Conservation (phyloP, 2,888 invertebrate genomes). For the Cremastobaeus sp. region DNA sequence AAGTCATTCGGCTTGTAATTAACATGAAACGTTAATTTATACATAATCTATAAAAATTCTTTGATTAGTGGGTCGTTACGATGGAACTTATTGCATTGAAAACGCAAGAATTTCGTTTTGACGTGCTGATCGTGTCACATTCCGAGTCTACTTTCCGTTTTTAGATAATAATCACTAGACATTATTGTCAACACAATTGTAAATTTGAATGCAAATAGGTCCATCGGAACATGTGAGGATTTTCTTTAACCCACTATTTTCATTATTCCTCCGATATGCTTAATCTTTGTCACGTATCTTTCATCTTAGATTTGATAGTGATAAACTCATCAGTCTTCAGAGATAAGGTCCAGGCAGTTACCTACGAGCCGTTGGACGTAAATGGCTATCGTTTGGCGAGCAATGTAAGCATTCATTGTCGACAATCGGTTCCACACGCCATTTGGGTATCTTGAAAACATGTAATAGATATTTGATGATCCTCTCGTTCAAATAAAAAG, state of each 20-base stretch:
- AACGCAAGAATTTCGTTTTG: too few species aligned
- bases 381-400: neutral
- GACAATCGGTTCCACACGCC: too few species aligned
- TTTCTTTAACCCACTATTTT: neutral
- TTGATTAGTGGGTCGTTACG: slow-evolving; percentile 1
- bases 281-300: slow-evolving; percentile 39
- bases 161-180: neutral
- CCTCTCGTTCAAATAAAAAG: slow-evolving; percentile 18
- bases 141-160: neutral
- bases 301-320: slow-evolving; percentile 18
- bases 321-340: slow-evolving; percentile 42
- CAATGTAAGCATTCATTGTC: too few species aligned
- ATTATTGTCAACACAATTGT: slow-evolving; percentile 24
- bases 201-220: slow-evolving; percentile 27
- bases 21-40: slow-evolving; percentile 1
- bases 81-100: slow-evolving; percentile 13
- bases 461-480: too few species aligned
- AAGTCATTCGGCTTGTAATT: slow-evolving; percentile 1
- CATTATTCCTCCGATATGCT: slow-evolving; percentile 38
- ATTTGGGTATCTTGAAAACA: too few species aligned
- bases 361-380: neutral
- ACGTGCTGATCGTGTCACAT: too few species aligned
- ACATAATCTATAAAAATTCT: slow-evolving; percentile 9
- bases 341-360: slow-evolving; percentile 33
- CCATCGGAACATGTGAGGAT: neutral